A percentile compares a stretch with the other conserved stretches of the same genome.
Conservation (phyloP, 2,113 vertebrate species). For the Ptilonorhynchus violaceus region DNA sequence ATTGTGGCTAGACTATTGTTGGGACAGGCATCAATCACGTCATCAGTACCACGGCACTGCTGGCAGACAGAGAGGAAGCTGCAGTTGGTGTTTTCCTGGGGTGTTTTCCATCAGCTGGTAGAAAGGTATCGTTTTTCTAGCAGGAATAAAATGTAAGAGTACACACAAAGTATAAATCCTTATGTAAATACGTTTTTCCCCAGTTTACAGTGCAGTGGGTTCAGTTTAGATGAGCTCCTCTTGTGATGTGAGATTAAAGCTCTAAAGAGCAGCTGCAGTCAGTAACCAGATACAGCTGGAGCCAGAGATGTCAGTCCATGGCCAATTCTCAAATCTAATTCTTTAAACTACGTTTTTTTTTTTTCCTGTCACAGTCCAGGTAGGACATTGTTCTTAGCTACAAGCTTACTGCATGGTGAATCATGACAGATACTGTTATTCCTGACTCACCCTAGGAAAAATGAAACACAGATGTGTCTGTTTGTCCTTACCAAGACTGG, state of each 20-base stretch:
- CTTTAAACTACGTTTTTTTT: background rate
- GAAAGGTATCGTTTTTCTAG: background rate
- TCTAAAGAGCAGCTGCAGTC: background rate
- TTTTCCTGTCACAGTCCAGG: background rate
- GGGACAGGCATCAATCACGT: background rate
- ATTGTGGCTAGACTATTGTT: background rate
- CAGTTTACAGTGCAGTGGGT: background rate
- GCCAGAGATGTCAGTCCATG: background rate
- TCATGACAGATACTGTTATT: background rate
- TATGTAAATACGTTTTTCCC: background rate
- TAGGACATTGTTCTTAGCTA: background rate
- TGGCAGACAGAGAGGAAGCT: background rate
- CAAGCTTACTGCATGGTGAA: background rate
- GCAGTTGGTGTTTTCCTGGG: background rate
- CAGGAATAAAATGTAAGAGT: background rate
- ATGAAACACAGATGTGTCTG: background rate
- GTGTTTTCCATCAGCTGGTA: slow-evolving; percentile 1
- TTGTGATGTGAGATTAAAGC: background rate
- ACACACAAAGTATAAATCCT: background rate
- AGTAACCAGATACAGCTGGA: background rate
- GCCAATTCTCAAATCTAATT: background rate
- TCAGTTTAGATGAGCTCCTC: background rate
- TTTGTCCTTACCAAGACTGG: background rate
- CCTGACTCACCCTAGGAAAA: background rate
- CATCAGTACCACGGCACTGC: background rate